Percentiles rank a stretch among this genome's conserved stretches.
phyloP scores from a whole-genome alignment of 2,113 vertebrate genomes.

The Lamprotornis superbus region DNA sequence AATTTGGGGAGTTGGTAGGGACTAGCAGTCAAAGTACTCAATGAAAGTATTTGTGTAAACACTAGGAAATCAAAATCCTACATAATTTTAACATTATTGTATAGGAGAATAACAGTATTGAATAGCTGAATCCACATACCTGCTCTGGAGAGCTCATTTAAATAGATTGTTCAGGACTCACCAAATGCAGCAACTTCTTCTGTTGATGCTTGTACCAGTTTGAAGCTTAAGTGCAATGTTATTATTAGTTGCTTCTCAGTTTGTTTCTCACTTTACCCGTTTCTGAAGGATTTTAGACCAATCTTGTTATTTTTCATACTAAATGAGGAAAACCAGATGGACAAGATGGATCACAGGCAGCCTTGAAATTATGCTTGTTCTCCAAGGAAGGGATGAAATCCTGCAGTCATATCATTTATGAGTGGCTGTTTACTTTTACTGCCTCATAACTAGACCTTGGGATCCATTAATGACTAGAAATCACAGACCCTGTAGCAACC shows the following conservation, averaged over 20 bases:
- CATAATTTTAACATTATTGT: rapidly evolving
- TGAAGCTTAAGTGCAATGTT: background rate
- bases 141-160: background rate
- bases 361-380: background rate
- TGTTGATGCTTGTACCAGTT: background rate
- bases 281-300: background rate
- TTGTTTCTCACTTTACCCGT: background rate
- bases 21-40: background rate
- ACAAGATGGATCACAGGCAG: background rate
- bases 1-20: background rate
- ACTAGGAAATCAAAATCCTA: background rate
- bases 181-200: background rate
- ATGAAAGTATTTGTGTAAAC: background rate
- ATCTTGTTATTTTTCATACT: background rate
- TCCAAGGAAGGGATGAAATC: background rate
- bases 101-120: background rate
- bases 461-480: background rate
- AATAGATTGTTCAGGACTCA: background rate
- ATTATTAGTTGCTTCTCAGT: background rate
- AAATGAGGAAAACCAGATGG: constrained; percentile 1
- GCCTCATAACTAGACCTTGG: background rate
- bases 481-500: background rate
- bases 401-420: background rate
- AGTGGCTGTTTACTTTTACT: background rate
- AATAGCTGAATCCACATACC: background rate